A percentile compares a stretch with the other conserved stretches of the same genome.
Conservation (phyloP, 2,888 invertebrate species). For the Hirtodrosophila duncani region DNA sequence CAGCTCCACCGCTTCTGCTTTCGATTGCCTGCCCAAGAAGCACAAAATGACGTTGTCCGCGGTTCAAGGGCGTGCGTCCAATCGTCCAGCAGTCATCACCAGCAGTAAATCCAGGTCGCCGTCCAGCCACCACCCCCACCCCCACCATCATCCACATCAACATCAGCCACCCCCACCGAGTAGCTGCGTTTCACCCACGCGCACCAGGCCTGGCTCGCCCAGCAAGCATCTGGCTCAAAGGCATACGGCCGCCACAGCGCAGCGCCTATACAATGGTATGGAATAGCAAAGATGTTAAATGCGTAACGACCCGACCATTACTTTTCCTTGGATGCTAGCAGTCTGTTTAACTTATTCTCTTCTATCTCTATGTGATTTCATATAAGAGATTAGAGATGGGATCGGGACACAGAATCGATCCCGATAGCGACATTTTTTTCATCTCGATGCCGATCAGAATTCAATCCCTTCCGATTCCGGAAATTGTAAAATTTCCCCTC, state of each 20-base stretch:
- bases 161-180: conserved; percentile 4
- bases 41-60: conserved; percentile 51
- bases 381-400: too few species aligned
- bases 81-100: conserved; percentile 2
- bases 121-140: conserved; percentile 2
- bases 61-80: conserved; percentile 2
- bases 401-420: too few species aligned
- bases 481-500: too few species aligned
- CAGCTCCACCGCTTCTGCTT: too few species aligned
- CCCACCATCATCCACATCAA: background rate
- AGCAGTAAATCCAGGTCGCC: conserved; percentile 20
- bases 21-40: conserved; percentile 55
- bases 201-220: conserved; percentile 40
- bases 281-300: background rate
- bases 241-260: conserved; percentile 59
- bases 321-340: too few species aligned
- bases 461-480: too few species aligned
- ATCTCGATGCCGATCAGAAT: too few species aligned
- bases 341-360: too few species aligned
- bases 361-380: too few species aligned
- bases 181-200: conserved; percentile 39
- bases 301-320: background rate
- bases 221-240: conserved; percentile 55
- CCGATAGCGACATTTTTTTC: too few species aligned
- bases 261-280: conserved; percentile 50